Percentiles rank a stretch among this genome's conserved stretches.
Conservation (phyloP, 2,888 invertebrate genomes). For the Acanthosoma haemorrhoidale region DNA sequence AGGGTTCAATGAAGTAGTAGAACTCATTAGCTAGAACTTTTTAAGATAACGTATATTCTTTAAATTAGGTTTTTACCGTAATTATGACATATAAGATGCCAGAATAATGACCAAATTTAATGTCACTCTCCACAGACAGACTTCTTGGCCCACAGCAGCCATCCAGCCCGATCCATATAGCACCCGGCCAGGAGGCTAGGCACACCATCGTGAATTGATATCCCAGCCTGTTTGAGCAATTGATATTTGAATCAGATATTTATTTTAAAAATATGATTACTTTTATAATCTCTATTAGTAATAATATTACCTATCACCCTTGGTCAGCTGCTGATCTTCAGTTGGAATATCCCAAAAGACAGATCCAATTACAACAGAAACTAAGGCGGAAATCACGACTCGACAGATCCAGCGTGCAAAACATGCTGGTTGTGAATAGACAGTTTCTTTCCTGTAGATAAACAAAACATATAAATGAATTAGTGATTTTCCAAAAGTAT, state of each 20-base stretch:
- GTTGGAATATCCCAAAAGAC: slow-evolving; percentile 85
- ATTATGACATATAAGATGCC: slow-evolving; percentile 70
- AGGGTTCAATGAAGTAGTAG: too few relatives aligned
- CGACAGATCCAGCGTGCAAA: slow-evolving; percentile 72
- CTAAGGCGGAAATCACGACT: slow-evolving; percentile 69
- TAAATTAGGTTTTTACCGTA: slow-evolving; percentile 56
- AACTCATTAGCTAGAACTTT: too few relatives aligned
- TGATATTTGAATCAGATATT: neutral
- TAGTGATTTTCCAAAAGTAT: too few relatives aligned
- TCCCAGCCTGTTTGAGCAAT: slow-evolving; percentile 56
- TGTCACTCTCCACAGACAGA: slow-evolving; percentile 67
- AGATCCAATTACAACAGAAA: slow-evolving; percentile 78
- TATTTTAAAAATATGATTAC: neutral
- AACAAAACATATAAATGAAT: slow-evolving; percentile 21
- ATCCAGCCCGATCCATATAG: slow-evolving; percentile 58
- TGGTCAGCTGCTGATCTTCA: slow-evolving; percentile 58
- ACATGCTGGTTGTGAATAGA: slow-evolving; percentile 82
- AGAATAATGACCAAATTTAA: slow-evolving; percentile 73
- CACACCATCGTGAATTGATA: slow-evolving; percentile 80
- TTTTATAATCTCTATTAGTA: neutral
- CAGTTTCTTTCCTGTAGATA: slow-evolving; percentile 52
- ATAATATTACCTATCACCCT: slow-evolving; percentile 42
- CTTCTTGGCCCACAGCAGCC: slow-evolving; percentile 49
- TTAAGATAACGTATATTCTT: too few relatives aligned
- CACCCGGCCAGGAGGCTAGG: slow-evolving; percentile 70